These are phyloP conservation scores for Danio albolineatus DNA, from an alignment of 2,797 vertebrate genomes.

Conservation along the genomic window DNA sequence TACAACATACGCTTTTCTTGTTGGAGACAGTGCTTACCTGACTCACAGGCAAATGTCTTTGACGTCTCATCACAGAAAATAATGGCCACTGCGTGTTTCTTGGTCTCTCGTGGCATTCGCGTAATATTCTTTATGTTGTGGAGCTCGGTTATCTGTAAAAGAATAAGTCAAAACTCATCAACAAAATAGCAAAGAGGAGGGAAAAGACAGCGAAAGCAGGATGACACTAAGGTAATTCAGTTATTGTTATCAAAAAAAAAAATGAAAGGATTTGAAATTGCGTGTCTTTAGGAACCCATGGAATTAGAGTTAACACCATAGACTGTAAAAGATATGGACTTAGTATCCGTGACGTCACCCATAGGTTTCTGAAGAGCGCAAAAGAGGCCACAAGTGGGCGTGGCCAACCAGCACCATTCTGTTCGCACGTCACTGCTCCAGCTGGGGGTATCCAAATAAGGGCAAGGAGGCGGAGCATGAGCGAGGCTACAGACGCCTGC, in stretches of 20 bases:
- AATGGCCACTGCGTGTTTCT: slow-evolving; percentile 98
- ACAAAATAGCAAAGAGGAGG: slow-evolving; percentile 59
- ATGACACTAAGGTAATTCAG: slow-evolving; percentile 35
- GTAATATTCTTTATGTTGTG: slow-evolving; percentile 98
- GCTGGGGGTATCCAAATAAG: too few relatives aligned
- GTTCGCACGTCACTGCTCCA: too few relatives aligned
- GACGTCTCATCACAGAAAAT: slow-evolving; percentile 97
- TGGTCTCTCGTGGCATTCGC: slow-evolving; percentile 96
- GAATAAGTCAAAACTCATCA: slow-evolving; percentile 71
- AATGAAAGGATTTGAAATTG: slow-evolving; percentile 30
- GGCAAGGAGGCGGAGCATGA: too few relatives aligned
- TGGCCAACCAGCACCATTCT: too few relatives aligned
- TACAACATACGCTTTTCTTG: slow-evolving; percentile 15
- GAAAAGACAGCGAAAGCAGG: slow-evolving; percentile 19
- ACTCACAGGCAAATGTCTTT: slow-evolving; percentile 98
- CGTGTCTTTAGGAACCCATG: slow-evolving; percentile 1
- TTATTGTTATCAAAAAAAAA: slow-evolving; percentile 31
- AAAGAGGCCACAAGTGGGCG: too few relatives aligned
- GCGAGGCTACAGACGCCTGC: too few relatives aligned
- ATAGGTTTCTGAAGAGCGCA: too few relatives aligned
- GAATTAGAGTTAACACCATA: background rate
- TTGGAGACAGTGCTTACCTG: slow-evolving; percentile 83
- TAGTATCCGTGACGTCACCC: too few relatives aligned
- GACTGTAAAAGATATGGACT: too few relatives aligned
- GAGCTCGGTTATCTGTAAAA: slow-evolving; percentile 94